Percentiles rank a stretch among this genome's conserved stretches.
phyloP scores from a whole-genome alignment of 2,888 invertebrate genomes.

The Tachina lurida region DNA sequence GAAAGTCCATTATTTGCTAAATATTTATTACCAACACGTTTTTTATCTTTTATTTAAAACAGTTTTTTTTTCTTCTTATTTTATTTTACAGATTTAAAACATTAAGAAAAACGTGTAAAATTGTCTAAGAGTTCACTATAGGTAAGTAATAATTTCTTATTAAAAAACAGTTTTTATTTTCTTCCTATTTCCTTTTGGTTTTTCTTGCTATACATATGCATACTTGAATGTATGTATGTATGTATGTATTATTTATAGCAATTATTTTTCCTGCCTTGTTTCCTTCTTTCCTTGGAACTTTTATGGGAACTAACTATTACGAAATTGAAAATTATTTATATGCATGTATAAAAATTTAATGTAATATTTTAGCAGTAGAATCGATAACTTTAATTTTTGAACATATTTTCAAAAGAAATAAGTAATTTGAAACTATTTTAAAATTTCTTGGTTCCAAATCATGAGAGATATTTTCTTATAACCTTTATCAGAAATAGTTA shows the following conservation, averaged over 20 bases:
- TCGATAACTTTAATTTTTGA: neutral
- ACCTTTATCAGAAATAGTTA: too few species aligned
- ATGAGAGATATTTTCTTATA: too few species aligned
- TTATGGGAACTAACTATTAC: neutral
- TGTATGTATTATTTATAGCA: neutral
- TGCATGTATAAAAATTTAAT: too few species aligned
- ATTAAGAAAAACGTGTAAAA: constrained; percentile 39
- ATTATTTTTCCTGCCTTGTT: constrained; percentile 35
- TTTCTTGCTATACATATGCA: constrained; percentile 10
- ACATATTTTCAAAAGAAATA: neutral
- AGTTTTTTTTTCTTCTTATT: constrained; percentile 19
- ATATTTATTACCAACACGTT: constrained; percentile 22
- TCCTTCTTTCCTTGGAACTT: constrained; percentile 9
- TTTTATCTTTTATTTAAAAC: constrained; percentile 22
- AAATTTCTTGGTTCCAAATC: neutral
- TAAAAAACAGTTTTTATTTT: constrained; percentile 41
- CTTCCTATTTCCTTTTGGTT: constrained; percentile 66
- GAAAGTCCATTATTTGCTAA: constrained; percentile 59
- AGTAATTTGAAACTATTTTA: neutral
- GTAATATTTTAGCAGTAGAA: neutral
- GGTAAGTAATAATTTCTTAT: constrained; percentile 51
- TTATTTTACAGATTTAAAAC: constrained; percentile 54
- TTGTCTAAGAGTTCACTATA: constrained; percentile 39
- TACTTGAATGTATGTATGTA: neutral
- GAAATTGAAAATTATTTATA: constrained; percentile 8